These are phyloP conservation scores for Leptopilina syphax DNA, from an alignment of 2,888 invertebrate species.

Conservation along the genomic window DNA sequence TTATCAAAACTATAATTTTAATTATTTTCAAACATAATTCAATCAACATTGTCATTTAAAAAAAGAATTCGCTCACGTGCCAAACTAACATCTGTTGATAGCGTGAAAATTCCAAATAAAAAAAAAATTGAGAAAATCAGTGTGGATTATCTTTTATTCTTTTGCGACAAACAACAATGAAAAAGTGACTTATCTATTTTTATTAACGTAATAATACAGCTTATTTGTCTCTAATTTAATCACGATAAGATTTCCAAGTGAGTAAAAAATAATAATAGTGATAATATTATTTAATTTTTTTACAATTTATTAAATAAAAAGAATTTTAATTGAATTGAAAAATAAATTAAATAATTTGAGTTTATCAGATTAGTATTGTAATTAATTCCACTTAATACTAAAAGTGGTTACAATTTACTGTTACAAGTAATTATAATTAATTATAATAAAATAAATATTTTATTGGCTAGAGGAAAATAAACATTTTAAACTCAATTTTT, in stretches of 20 bases:
- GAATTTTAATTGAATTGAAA: not conserved
- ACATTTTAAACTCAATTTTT: too few species aligned
- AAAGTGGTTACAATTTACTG: too few species aligned
- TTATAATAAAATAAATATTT: too few species aligned
- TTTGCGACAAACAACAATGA: not conserved
- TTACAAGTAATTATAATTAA: too few species aligned
- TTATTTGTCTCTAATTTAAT: conserved; percentile 11
- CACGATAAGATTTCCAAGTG: not conserved
- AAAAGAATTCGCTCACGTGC: not conserved
- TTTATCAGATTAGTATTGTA: too few species aligned
- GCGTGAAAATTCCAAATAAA: not conserved
- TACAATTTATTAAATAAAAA: too few species aligned
- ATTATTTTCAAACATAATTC: not conserved
- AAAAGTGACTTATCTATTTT: conserved; percentile 1
- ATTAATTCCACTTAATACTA: too few species aligned
- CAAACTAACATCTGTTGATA: not conserved
- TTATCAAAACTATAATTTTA: not conserved
- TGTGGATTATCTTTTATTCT: not conserved
- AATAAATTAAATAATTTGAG: too few species aligned
- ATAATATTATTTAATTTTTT: not conserved
- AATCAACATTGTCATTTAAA: not conserved
- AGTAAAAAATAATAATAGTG: not conserved
- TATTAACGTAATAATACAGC: not conserved
- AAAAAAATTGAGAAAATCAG: not conserved
- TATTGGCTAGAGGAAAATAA: too few species aligned